These are phyloP conservation scores for Lithodes maja DNA, from an alignment of 2,888 invertebrate genomes.

Conservation along the genomic window DNA sequence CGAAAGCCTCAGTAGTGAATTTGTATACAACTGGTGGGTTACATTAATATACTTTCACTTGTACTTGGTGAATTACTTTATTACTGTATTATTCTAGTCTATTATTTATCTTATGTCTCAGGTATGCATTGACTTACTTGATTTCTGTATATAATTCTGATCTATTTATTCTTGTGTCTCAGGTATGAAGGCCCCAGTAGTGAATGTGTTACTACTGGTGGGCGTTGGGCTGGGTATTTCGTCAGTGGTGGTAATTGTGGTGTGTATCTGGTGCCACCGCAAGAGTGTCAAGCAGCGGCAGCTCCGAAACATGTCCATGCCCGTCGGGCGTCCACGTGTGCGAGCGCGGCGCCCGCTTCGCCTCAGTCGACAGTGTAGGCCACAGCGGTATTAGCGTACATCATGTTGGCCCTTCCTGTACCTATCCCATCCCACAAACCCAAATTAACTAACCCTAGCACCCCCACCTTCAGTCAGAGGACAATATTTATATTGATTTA, in stretches of 20 bases:
- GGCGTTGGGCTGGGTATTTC: slow-evolving; percentile 77
- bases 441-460: too few relatives aligned
- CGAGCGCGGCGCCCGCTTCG: slow-evolving; percentile 70
- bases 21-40: too few relatives aligned
- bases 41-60: too few relatives aligned
- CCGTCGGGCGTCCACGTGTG: slow-evolving; percentile 66
- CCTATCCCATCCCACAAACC: neutral
- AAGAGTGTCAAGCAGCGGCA: slow-evolving; percentile 61
- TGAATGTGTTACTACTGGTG: slow-evolving; percentile 79
- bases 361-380: slow-evolving; percentile 71
- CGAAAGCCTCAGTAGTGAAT: too few relatives aligned
- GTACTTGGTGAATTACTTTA: too few relatives aligned
- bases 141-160: too few relatives aligned
- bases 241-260: slow-evolving; percentile 76
- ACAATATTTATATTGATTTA: too few relatives aligned
- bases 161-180: neutral
- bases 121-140: too few relatives aligned
- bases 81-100: too few relatives aligned
- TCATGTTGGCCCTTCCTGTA: slow-evolving; percentile 63
- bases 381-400: slow-evolving; percentile 64
- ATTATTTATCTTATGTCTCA: too few relatives aligned
- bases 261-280: slow-evolving; percentile 79
- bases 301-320: slow-evolving; percentile 62
- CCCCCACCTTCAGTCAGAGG: too few relatives aligned
- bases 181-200: slow-evolving; percentile 77